A percentile compares a stretch with the other conserved stretches of the same genome.
Conservation (phyloP, 92 coral and sea anemone species). For the Porites cylindrica region DNA sequence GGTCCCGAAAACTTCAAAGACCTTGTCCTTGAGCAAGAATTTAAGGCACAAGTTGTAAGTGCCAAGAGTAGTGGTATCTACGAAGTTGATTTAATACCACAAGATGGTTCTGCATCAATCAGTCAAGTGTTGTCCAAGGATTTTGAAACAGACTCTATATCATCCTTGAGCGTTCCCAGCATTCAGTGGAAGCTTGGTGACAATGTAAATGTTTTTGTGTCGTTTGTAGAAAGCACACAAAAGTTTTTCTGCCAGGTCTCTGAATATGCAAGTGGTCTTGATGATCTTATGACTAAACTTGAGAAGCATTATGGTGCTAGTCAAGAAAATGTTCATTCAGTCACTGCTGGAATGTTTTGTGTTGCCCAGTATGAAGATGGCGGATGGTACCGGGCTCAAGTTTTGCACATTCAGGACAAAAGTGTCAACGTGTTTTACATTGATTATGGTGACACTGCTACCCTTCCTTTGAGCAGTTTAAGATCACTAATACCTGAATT, state of each 20-base stretch:
- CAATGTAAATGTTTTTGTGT: conserved; percentile 38
- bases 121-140: not conserved
- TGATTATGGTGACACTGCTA: conserved; percentile 93
- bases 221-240: conserved; percentile 48
- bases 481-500: conserved; percentile 64
- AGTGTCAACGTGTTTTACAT: conserved; percentile 73
- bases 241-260: conserved; percentile 65
- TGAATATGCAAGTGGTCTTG: conserved; percentile 45
- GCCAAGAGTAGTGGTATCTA: conserved; percentile 23
- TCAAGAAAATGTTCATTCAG: conserved; percentile 29
- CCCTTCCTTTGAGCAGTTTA: conserved; percentile 64
- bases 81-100: conserved; percentile 67
- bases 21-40: conserved; percentile 69
- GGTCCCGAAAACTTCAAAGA: conserved; percentile 71
- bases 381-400: conserved; percentile 87
- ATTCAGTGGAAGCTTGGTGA: conserved; percentile 45
- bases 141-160: not conserved
- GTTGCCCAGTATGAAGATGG: conserved; percentile 79
- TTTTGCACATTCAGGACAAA: conserved; percentile 27
- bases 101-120: conserved; percentile 62
- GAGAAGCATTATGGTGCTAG: conserved; percentile 76
- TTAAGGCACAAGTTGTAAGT: conserved; percentile 56
- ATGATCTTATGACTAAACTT: conserved; percentile 66
- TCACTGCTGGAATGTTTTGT: conserved; percentile 61
- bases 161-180: conserved; percentile 2